Conservation (phyloP, 2,888 invertebrate species). For the Eudasyphora cyanicolor region DNA sequence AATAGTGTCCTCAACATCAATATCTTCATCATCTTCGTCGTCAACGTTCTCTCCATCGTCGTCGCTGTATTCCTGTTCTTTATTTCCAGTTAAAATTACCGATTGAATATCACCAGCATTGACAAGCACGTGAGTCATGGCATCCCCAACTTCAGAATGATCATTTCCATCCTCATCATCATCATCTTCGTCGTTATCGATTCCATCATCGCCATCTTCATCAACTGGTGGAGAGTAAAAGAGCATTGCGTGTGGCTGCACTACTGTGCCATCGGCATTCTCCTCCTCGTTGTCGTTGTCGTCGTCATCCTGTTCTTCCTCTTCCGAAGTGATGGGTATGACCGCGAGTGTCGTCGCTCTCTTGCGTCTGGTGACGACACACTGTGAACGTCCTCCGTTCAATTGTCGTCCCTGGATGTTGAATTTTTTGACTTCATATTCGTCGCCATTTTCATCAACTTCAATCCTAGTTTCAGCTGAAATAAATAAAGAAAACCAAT, state of each 20-base stretch:
- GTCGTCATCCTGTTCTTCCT: slow-evolving; percentile 42
- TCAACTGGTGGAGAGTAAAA: slow-evolving; percentile 22
- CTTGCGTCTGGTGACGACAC: slow-evolving; percentile 73
- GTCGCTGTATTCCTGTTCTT: not conserved
- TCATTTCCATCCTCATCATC: not conserved
- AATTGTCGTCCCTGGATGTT: slow-evolving; percentile 74
- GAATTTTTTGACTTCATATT: slow-evolving; percentile 75
- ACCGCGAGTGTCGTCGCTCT: slow-evolving; percentile 62
- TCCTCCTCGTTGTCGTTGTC: not conserved
- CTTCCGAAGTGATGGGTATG: slow-evolving; percentile 36
- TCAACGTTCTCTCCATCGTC: slow-evolving; percentile 18
- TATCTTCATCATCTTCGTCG: slow-evolving; percentile 2
- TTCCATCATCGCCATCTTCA: not conserved
- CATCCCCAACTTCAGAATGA: not conserved
- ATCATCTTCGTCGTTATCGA: slow-evolving; percentile 6
- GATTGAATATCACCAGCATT: not conserved
- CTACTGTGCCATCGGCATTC: slow-evolving; percentile 3
- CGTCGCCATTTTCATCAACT: slow-evolving; percentile 74
- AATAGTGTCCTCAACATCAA: not conserved
- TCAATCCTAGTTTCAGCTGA: slow-evolving; percentile 72
- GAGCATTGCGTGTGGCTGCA: not conserved
- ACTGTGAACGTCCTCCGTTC: slow-evolving; percentile 71
- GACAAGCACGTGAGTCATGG: not conserved
- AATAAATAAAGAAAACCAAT: too few relatives aligned
- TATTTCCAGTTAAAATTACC: not conserved